Evolutionary conservation across 2,113 vertebrate species (phyloP).

Genomic region (Osmerus mordax): DNA sequence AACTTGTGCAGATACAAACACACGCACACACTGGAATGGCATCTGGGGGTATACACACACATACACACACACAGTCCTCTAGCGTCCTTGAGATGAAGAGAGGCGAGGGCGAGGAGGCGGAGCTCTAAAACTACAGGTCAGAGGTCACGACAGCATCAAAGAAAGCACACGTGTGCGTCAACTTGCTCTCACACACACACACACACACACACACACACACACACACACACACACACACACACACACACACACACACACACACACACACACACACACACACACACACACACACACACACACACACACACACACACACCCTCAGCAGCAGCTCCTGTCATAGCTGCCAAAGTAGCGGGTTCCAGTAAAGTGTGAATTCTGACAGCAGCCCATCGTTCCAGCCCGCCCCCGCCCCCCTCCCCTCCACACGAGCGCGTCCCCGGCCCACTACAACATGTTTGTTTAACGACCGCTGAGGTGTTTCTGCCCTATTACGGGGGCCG

Average conservation of each 20-base stretch:
- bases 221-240: neutral
- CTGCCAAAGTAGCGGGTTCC: conserved; percentile 31
- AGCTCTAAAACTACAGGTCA: conserved; percentile 45
- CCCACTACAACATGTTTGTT: conserved; percentile 53
- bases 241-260: neutral
- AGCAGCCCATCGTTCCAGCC: conserved; percentile 21
- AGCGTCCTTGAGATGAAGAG: too few relatives aligned
- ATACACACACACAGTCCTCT: neutral
- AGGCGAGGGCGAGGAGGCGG: neutral
- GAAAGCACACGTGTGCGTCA: conserved; percentile 21
- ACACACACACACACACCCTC: neutral
- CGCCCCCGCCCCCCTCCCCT: conserved; percentile 4
- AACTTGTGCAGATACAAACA: conserved; percentile 24
- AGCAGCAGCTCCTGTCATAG: conserved; percentile 49
- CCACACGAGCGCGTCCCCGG: conserved; percentile 18
- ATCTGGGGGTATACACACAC: too few relatives aligned
- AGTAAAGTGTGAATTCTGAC: conserved; percentile 47
- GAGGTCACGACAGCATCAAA: conserved; percentile 45
- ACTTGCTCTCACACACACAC: conserved; percentile 1
- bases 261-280: neutral
- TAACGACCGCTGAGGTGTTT: conserved; percentile 56
- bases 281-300: neutral
- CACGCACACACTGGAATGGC: too few relatives aligned
- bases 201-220: neutral
- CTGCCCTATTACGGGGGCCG: conserved; percentile 44